These are phyloP conservation scores for Helogale parvula DNA, from an alignment of 2,113 vertebrate genomes.

Conservation along the genomic window DNA sequence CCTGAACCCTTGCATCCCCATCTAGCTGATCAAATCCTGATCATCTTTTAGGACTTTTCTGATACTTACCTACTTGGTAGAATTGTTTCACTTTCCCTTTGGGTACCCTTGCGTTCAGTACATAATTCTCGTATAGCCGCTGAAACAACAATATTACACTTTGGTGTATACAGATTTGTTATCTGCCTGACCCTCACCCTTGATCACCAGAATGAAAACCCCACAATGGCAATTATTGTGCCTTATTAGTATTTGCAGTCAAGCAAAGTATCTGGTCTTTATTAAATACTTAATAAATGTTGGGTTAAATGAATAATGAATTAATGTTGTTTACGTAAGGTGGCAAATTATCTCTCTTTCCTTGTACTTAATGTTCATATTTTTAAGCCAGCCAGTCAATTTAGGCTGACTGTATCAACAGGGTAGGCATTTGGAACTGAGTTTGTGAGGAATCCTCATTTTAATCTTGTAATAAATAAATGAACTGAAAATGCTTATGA, in stretches of 20 bases:
- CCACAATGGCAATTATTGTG: neutral
- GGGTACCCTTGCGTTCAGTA: neutral
- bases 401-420: neutral
- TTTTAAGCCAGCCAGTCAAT: neutral
- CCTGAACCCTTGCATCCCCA: neutral
- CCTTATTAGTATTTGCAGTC: neutral
- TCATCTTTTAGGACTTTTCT: neutral
- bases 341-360: neutral
- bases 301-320: conserved; percentile 27
- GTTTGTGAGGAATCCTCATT: neutral
- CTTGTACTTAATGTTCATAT: neutral
- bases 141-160: neutral
- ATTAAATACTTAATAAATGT: conserved; percentile 1
- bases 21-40: neutral
- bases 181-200: neutral
- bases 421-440: neutral
- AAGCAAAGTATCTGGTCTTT: neutral
- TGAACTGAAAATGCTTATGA: neutral
- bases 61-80: neutral
- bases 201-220: neutral
- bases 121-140: neutral
- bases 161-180: neutral
- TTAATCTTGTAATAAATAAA: conserved; percentile 33
- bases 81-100: neutral
- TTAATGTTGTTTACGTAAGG: neutral